Conservation (phyloP, 2,888 invertebrate species). For the Dryadula phaetusa region DNA sequence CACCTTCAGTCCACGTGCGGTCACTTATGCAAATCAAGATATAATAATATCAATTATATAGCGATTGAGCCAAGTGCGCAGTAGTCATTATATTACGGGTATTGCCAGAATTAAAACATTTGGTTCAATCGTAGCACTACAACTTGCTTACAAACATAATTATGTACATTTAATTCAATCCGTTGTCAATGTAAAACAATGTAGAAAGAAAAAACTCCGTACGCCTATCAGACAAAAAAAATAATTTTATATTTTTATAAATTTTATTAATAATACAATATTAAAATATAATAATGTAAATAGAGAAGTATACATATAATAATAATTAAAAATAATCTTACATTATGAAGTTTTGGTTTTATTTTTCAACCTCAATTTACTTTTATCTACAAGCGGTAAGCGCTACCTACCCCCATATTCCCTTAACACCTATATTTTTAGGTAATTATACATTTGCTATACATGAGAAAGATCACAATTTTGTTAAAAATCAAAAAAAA, state of each 20-base stretch:
- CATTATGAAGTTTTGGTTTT: not conserved
- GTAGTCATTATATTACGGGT: constrained; percentile 15
- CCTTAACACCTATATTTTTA: too few relatives aligned
- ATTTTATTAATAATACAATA: not conserved
- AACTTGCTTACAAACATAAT: not conserved
- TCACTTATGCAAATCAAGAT: constrained; percentile 36
- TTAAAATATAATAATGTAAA: not conserved
- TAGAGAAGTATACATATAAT: not conserved
- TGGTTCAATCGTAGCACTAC: not conserved
- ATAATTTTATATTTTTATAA: not conserved
- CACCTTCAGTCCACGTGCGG: constrained; percentile 33
- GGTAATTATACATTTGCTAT: too few relatives aligned
- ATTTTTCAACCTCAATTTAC: too few relatives aligned
- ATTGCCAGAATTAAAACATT: constrained; percentile 12
- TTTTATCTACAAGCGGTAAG: too few relatives aligned
- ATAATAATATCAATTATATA: constrained; percentile 39
- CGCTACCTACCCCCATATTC: too few relatives aligned
- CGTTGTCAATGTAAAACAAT: too few relatives aligned
- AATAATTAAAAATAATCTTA: not conserved
- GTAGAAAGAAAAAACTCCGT: not conserved
- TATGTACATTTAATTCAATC: not conserved
- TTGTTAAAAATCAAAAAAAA: too few relatives aligned
- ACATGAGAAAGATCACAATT: too few relatives aligned
- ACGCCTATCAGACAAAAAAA: not conserved
- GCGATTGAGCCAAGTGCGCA: constrained; percentile 49